Evolutionary conservation across 2,113 vertebrate species (phyloP), one percentile per base, ranked within the genome.

Genomic region (Empidonax traillii): DNA sequence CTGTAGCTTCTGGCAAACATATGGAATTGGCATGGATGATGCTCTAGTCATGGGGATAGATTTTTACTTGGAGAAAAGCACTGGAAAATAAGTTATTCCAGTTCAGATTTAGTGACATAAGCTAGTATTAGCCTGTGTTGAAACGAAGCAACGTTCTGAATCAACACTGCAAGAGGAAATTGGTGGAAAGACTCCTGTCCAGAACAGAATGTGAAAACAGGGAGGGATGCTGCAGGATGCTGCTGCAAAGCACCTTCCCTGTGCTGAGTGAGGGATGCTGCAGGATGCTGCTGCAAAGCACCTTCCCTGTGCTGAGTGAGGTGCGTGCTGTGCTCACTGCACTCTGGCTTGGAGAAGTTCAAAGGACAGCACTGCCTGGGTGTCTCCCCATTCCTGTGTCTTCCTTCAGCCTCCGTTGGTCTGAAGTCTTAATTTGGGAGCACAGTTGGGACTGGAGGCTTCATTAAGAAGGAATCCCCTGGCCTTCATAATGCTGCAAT

Each of bases 1-100:
- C 89, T 95, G 91, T 68, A 88, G 52, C 69, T 94, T 91, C 82
- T 85, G 92, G 75, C 82, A 85, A 79, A 69, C 61, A 17, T 68
- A 37, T 67, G 47, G 51, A 93, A 61, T 37, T 74, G 35, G 63
- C 39, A 59, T 66, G 33, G 67, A 83, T 23, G 33, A 78, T 78
- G 47, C 20, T 91, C 12, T 69, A 58, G 75, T 66, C 69, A 73
- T 49, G 82, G 85, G 82, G 87, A 86, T 55, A 84, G 81, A 35
- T 80, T 73, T 95, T 93, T 85, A 52, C 39, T 91, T 77, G 75
- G 84, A 95, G 69, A 58, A 89, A 79, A 82, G 10, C 44, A 53
- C 37, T 89, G 84, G 79, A 95, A 94, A 92, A 90, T 33, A 77
- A 74, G 46, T 87, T 86, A 25, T 33, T 86, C 20, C 41, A 41